These are phyloP conservation scores for Bombus waltoni DNA, from an alignment of 1,140 invertebrate species.

Conservation along the genomic window DNA sequence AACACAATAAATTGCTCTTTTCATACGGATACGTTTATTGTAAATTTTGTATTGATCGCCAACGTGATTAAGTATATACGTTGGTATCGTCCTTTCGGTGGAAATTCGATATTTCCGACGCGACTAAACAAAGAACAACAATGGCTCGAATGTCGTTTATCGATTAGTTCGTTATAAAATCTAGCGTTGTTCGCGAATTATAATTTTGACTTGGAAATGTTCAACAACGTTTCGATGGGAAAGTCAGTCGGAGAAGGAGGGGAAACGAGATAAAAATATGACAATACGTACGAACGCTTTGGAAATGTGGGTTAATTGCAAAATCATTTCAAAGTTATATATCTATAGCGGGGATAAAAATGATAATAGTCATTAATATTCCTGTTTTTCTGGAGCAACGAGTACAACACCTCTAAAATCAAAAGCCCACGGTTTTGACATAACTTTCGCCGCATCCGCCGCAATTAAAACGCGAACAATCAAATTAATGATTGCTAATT, in stretches of 20 bases:
- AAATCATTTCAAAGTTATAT: not conserved
- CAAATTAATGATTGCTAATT: constrained; percentile 31
- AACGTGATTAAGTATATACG: not conserved
- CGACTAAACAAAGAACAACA: not conserved
- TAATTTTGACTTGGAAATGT: not conserved
- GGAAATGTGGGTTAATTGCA: not conserved
- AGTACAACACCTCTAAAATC: constrained; percentile 3
- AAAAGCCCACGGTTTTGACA: not conserved
- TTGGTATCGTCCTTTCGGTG: not conserved
- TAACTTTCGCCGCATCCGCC: constrained; percentile 1
- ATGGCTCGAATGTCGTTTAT: not conserved
- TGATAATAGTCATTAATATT: constrained; percentile 13
- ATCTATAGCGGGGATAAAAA: constrained; percentile 4
- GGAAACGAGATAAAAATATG: not conserved
- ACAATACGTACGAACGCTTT: not conserved
- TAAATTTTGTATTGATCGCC: constrained; percentile 1
- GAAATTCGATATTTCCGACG: not conserved
- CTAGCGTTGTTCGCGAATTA: not conserved
- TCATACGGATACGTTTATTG: not conserved
- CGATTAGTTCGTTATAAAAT: not conserved
- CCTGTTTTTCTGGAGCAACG: not conserved
- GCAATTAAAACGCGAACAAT: constrained; percentile 18
- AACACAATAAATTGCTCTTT: not conserved
- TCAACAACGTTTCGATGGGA: too few species aligned
- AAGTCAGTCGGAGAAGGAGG: not conserved